Evolutionary conservation across 2,888 invertebrate genomes (phyloP).

Genomic region (Falcaria lacertinaria): DNA sequence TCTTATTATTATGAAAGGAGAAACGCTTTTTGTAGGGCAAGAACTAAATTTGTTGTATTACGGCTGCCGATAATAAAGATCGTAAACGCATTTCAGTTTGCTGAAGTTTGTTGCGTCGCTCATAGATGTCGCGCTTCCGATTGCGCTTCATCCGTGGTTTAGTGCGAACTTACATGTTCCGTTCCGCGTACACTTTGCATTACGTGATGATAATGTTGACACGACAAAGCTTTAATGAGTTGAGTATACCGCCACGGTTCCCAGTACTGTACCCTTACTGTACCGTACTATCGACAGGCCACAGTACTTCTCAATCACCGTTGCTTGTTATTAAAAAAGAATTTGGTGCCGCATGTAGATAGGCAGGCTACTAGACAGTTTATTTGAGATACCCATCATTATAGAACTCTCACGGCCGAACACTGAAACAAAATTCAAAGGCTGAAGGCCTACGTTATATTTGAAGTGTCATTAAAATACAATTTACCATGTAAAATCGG

Average conservation of each 20-base stretch:
- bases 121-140: slow-evolving; percentile 73
- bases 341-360: too few relatives aligned
- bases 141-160: slow-evolving; percentile 15
- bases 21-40: slow-evolving; percentile 80
- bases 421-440: too few relatives aligned
- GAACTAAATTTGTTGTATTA: slow-evolving; percentile 79
- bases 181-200: slow-evolving; percentile 33
- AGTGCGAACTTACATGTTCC: slow-evolving; percentile 32
- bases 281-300: not conserved
- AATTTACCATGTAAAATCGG: too few relatives aligned
- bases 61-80: slow-evolving; percentile 74
- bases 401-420: too few relatives aligned
- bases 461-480: too few relatives aligned
- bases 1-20: slow-evolving; percentile 81
- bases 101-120: slow-evolving; percentile 67
- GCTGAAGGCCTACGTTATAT: too few relatives aligned
- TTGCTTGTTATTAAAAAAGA: too few relatives aligned
- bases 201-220: slow-evolving; percentile 27
- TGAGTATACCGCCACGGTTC: not conserved
- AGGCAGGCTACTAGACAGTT: too few relatives aligned
- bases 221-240: slow-evolving; percentile 28
- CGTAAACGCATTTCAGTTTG: slow-evolving; percentile 73
- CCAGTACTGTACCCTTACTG: not conserved
- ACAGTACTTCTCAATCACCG: too few relatives aligned
- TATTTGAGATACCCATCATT: too few relatives aligned